These are phyloP conservation scores for Ptilorrhoa leucosticta DNA, from an alignment of 2,113 vertebrate genomes.

Conservation along the genomic window DNA sequence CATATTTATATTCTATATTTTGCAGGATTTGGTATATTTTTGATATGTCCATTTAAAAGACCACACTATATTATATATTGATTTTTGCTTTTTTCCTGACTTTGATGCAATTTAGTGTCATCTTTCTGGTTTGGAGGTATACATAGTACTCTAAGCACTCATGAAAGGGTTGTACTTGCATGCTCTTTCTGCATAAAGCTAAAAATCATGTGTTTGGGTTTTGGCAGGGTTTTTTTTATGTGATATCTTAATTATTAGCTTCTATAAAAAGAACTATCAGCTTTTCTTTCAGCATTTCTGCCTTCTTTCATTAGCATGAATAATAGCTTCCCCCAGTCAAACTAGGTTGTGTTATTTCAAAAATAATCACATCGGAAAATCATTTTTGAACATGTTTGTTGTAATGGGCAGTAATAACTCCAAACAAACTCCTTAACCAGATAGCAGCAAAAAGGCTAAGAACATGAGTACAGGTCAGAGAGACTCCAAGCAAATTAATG, in stretches of 20 bases:
- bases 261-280: not conserved
- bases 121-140: not conserved
- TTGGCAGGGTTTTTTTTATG: not conserved
- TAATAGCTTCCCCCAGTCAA: not conserved
- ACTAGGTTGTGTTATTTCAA: not conserved
- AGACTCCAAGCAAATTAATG: not conserved
- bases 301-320: not conserved
- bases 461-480: not conserved
- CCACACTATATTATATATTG: not conserved
- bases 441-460: not conserved
- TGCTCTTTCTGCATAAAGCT: not conserved
- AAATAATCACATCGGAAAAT: not conserved
- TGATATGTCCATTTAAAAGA: not conserved
- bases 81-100: not conserved
- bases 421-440: not conserved
- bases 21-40: not conserved
- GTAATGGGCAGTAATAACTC: constrained; percentile 28
- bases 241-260: not conserved
- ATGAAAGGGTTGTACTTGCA: not conserved
- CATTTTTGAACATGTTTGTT: not conserved
- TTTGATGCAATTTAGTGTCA: not conserved
- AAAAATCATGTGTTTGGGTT: not conserved
- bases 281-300: not conserved
- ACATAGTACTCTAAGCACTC: not conserved
- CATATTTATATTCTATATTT: not conserved